phyloP scores from a whole-genome alignment of 1,140 invertebrate species.

The Euschistus heros region DNA sequence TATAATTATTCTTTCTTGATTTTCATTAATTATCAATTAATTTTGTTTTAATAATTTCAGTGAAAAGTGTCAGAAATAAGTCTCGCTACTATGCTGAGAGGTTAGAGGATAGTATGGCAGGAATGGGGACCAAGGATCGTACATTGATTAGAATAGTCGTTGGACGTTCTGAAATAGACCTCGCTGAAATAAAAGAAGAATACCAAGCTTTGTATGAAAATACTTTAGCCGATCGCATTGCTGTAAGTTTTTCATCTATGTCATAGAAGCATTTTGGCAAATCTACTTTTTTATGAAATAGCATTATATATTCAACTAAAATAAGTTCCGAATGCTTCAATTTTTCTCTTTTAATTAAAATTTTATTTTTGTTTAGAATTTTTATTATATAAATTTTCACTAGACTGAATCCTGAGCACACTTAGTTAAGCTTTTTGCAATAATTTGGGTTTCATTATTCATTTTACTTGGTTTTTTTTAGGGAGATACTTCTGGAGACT shows the following conservation, averaged over 20 bases:
- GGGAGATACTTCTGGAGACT: conserved; percentile 70
- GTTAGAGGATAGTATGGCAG: conserved; percentile 78
- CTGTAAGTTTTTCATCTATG: conserved; percentile 26
- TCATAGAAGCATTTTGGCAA: too few species aligned
- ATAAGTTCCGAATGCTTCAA: too few species aligned
- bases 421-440: too few species aligned
- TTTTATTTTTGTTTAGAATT: too few species aligned
- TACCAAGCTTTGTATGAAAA: conserved; percentile 70
- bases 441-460: conserved; percentile 2
- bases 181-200: conserved; percentile 71
- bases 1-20: background rate
- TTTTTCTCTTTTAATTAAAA: too few species aligned
- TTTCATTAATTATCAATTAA: background rate
- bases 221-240: conserved; percentile 62
- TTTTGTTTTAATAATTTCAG: conserved; percentile 35
- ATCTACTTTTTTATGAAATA: too few species aligned
- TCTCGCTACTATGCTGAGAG: conserved; percentile 80
- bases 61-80: conserved; percentile 72
- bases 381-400: too few species aligned
- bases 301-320: too few species aligned
- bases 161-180: conserved; percentile 76
- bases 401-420: too few species aligned
- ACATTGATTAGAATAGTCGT: conserved; percentile 79
- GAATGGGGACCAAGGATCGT: conserved; percentile 72
- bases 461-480: conserved; percentile 29